Percentiles rank a stretch among this genome's conserved stretches.
Conservation (phyloP, 2,113 vertebrate species). For the Calypte anna region DNA sequence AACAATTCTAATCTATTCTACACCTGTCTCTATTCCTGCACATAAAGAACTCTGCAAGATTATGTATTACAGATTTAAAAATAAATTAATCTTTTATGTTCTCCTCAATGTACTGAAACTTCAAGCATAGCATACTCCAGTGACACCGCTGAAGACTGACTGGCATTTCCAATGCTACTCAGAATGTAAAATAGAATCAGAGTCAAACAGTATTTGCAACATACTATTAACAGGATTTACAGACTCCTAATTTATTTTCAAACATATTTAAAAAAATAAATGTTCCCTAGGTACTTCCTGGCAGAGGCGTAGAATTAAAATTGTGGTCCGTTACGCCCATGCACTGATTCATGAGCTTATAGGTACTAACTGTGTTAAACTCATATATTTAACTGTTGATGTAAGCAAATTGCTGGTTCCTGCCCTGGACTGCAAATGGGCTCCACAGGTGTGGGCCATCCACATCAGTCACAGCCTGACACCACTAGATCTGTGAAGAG, state of each 20-base stretch:
- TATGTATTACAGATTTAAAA: background rate
- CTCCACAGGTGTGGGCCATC: accelerated
- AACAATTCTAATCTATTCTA: background rate
- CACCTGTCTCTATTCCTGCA: background rate
- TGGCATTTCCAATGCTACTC: background rate
- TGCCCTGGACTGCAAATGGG: background rate
- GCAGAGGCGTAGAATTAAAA: background rate
- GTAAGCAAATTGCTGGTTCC: background rate
- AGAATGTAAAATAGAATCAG: background rate
- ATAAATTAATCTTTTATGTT: background rate
- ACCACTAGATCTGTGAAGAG: background rate
- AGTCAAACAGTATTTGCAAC: background rate
- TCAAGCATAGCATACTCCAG: background rate
- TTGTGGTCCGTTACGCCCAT: background rate
- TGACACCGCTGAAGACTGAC: background rate
- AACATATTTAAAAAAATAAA: background rate
- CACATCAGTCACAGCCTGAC: background rate
- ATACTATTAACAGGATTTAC: background rate
- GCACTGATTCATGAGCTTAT: accelerated
- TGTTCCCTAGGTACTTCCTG: background rate
- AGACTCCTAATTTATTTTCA: background rate
- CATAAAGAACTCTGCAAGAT: background rate
- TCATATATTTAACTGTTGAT: background rate
- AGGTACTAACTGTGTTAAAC: background rate
- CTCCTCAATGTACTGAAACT: background rate